A percentile compares a stretch with the other conserved stretches of the same genome.
phyloP scores from a whole-genome alignment of 2,888 invertebrate species.

The Anodontia alba region DNA sequence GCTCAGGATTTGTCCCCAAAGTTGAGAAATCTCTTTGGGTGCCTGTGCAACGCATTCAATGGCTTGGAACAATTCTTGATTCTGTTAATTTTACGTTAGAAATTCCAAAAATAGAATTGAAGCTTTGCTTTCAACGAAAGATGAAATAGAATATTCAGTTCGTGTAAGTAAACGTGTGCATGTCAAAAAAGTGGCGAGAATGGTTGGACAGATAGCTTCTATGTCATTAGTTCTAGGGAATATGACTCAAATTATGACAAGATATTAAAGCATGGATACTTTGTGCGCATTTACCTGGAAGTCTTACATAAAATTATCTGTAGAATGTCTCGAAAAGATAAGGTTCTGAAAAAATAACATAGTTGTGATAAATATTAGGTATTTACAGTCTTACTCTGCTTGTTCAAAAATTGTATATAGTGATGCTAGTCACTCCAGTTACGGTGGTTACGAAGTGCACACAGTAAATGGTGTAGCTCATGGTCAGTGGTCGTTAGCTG shows the following conservation, averaged over 20 bases:
- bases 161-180: not conserved
- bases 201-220: constrained; percentile 58
- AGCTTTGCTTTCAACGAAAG: not conserved
- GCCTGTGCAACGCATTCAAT: constrained; percentile 30
- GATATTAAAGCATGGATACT: constrained; percentile 46
- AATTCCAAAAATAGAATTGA: constrained; percentile 30
- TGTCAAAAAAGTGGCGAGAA: constrained; percentile 44
- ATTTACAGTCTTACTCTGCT: not conserved
- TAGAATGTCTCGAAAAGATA: constrained; percentile 17
- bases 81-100: constrained; percentile 11
- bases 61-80: constrained; percentile 35
- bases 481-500: constrained; percentile 18
- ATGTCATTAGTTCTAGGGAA: constrained; percentile 55
- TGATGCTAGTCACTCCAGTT: constrained; percentile 36
- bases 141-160: not conserved
- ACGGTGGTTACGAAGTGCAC: constrained; percentile 27
- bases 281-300: constrained; percentile 24
- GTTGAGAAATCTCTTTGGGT: constrained; percentile 31
- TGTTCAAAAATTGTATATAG: constrained; percentile 21
- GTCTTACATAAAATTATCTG: constrained; percentile 32
- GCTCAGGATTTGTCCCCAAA: constrained; percentile 39
- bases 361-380: not conserved
- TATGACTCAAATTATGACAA: constrained; percentile 58
- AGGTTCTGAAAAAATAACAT: constrained; percentile 21
- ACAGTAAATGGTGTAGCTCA: constrained; percentile 23